These are phyloP conservation scores for Eretmochelys imbricata DNA, from an alignment of 2,113 vertebrate species.

Conservation along the genomic window DNA sequence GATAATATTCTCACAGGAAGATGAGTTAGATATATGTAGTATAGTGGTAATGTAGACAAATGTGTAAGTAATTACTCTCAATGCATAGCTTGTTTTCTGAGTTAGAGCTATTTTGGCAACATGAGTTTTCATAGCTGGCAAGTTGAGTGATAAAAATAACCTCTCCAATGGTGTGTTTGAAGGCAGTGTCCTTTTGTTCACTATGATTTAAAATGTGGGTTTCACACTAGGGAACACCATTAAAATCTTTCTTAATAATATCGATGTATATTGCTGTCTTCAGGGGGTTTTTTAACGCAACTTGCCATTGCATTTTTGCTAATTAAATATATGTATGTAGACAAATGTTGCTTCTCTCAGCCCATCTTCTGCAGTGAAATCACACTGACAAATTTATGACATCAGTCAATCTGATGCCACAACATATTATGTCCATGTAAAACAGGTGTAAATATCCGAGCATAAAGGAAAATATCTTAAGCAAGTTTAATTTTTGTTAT, in stretches of 20 bases:
- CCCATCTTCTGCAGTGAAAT: constrained; percentile 17
- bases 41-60: background rate
- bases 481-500: background rate
- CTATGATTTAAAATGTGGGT: background rate
- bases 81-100: background rate
- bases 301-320: background rate
- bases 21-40: fast-evolving
- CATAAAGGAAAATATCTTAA: background rate
- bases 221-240: background rate
- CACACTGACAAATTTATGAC: background rate
- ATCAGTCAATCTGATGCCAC: background rate
- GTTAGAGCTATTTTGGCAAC: background rate
- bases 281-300: too few species aligned
- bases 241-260: background rate
- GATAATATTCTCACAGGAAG: fast-evolving
- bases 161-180: background rate
- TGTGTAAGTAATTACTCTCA: background rate
- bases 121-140: background rate
- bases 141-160: fast-evolving
- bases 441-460: background rate
- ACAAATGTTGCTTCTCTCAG: background rate
- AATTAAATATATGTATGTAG: background rate
- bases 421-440: background rate
- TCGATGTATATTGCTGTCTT: background rate
- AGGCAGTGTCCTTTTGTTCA: fast-evolving